Base-by-base conservation (phyloP, 2,113 vertebrate genomes). In the Notarius quadriscutis region DNA sequence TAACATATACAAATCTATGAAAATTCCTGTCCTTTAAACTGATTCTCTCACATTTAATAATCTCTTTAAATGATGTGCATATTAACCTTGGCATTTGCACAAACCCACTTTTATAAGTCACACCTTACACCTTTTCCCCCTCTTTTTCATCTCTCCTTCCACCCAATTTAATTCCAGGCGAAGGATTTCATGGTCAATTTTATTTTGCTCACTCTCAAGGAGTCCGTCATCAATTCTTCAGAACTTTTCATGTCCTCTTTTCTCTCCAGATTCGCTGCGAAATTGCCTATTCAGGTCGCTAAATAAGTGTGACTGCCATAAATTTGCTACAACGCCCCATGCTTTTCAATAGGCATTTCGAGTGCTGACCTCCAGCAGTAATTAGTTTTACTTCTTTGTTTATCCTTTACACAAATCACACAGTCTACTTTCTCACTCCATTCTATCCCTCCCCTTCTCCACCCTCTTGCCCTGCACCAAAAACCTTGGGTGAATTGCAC, bases 101-200 rank as follows among this genome's bases (percentile, higher is more conserved):
- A 95, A 92, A 94, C 91, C 89, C 90, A 92, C 87, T 89, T 91
- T 92, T 88, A 51, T 89, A 91, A 91, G 92, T 93, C 89, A 81
- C 71, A 87, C 90, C 81, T 89, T 83, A 20, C 91, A 93, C 93
- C 93, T 86, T 87, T 89, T 57, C 62, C 57, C 85, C 79, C 51
- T 83, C 34, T 86, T 90, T 89, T 86, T 90, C 90, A 87, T 90
- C 88, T 87, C 90, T 93, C 92, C 92, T 93, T 94, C 93, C 88
- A 93, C 88, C 89, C 93, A 94, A 95, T 95, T 95, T 95, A 94
- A 95, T 94, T 95, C 93, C 89, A 84, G 93, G 91, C 92, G 91
- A 87, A 93, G 91, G 93, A 95, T 96, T 96, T 96, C 94, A 96
- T 91, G 95, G 95, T 94, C 95, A 95, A 94, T 95, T 96, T 95